These are phyloP conservation scores for Drosophila murphyi DNA, from an alignment of 1,140 invertebrate species.

Conservation along the genomic window DNA sequence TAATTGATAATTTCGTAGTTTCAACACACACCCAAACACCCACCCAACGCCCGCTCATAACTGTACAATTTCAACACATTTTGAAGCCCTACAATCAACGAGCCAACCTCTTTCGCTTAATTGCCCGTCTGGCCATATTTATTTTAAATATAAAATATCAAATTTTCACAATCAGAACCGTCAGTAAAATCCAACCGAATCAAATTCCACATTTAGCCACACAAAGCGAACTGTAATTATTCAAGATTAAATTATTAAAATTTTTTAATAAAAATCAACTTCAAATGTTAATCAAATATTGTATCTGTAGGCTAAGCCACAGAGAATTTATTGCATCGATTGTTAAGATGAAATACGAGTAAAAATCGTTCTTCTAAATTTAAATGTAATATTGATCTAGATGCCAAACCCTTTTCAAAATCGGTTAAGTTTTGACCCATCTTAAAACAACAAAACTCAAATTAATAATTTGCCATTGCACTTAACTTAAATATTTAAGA, in stretches of 20 bases:
- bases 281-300: too few species aligned
- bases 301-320: too few species aligned
- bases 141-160: constrained; percentile 30
- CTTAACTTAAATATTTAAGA: background rate
- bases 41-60: background rate
- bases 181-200: background rate
- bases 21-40: constrained; percentile 20
- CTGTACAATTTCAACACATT: constrained; percentile 11
- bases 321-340: too few species aligned
- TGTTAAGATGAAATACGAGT: too few species aligned
- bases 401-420: too few species aligned
- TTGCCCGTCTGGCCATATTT: constrained; percentile 33
- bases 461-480: too few species aligned
- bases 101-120: constrained; percentile 20
- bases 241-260: too few species aligned
- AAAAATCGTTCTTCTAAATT: too few species aligned
- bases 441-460: too few species aligned
- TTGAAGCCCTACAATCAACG: constrained; percentile 10
- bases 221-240: background rate
- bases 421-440: too few species aligned
- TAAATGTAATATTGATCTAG: too few species aligned
- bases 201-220: background rate
- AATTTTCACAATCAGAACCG: constrained; percentile 10
- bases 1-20: constrained; percentile 75
- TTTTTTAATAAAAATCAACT: too few species aligned